Base-by-base conservation (phyloP, 2,797 vertebrate genomes). In the Bovichtus diacanthus region DNA sequence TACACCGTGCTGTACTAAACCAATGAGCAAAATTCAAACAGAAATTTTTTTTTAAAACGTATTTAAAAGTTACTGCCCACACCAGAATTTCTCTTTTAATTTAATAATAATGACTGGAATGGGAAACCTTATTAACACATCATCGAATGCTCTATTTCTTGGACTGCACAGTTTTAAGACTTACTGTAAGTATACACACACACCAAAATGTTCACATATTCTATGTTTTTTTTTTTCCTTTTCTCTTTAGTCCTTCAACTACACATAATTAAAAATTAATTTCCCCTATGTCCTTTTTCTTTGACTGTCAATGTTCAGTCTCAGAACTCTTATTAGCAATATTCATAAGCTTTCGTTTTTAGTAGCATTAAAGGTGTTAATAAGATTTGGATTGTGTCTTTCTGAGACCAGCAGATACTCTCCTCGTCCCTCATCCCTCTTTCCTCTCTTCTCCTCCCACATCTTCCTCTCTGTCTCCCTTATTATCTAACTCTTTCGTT, bases 341-440 rank as follows among this genome's bases (percentile, higher is more conserved):
- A 34, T n/a, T 25, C 58, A 34, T 43, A 34, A 21, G 59, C 46
- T 64, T 65, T 55, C 3, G 0, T 55, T 66, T 31, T 70, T 36
- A 36, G 21, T 3, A 0, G 27, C 46, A 49, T 68, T 43, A 41
- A 67, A 10, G 13, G 11, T 43, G 38, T 63, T 19, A 68, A 46
- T 27, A 9, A 29, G 43, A n/a, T 29, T 13, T 70, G 41, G 56
- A 56, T 78, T 31, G 39, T 46, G 59, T 15, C 78, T 80, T 67
- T 62, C 50, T 74, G 66, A 59, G 34, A 55, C 51, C 36, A 59
- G 70, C 44, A 79, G 73, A 75, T 71, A 1, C 19, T n/a, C 11
- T 49, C 19, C 19, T 10, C 46, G 2, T 36, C 21, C 13, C 4
- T 43, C 44, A 39, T 50, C 31, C 46, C 19, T 39, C 41, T 19